Conservation (phyloP, 53 echinoderm and acorn worm species). For the Hippasteria phrygiana region DNA sequence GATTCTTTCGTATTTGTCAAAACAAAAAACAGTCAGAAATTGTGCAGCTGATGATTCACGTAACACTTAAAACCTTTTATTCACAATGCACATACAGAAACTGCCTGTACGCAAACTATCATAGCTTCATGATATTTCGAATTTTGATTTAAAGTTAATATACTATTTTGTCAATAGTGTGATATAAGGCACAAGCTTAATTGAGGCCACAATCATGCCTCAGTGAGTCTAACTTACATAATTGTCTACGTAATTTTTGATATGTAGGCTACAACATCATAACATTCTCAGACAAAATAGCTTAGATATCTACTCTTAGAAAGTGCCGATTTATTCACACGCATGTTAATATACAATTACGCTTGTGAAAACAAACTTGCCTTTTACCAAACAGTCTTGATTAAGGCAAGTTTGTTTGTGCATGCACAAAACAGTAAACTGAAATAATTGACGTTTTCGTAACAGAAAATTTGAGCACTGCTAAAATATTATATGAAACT, state of each 20-base stretch:
- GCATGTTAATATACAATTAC: not conserved
- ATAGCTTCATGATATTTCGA: not conserved
- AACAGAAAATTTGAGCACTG: not conserved
- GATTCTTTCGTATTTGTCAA: no score
- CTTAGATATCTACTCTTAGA: not conserved
- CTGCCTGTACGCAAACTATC: not conserved
- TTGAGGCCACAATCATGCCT: slow-evolving; percentile 7
- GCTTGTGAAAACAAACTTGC: not conserved
- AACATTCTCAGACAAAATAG: slow-evolving; percentile 18
- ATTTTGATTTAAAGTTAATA: slow-evolving; percentile 27
- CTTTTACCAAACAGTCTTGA: no score
- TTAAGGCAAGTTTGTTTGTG: not conserved
- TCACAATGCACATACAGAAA: slow-evolving; percentile 25
- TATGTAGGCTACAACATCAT: not conserved
- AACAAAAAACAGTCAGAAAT: no score
- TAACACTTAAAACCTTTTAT: no score
- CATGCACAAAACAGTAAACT: not conserved
- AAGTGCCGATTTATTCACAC: not conserved
- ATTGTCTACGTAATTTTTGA: not conserved
- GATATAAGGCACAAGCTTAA: slow-evolving; percentile 50
- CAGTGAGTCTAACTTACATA: slow-evolving; percentile 12
- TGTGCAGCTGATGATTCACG: no score
- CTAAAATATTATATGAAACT: not conserved
- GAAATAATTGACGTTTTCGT: not conserved
- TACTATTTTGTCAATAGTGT: slow-evolving; percentile 15